Percentiles rank a stretch among this genome's conserved stretches.
Conservation (phyloP, 2,888 invertebrate genomes). For the Apocheima hispidaria region DNA sequence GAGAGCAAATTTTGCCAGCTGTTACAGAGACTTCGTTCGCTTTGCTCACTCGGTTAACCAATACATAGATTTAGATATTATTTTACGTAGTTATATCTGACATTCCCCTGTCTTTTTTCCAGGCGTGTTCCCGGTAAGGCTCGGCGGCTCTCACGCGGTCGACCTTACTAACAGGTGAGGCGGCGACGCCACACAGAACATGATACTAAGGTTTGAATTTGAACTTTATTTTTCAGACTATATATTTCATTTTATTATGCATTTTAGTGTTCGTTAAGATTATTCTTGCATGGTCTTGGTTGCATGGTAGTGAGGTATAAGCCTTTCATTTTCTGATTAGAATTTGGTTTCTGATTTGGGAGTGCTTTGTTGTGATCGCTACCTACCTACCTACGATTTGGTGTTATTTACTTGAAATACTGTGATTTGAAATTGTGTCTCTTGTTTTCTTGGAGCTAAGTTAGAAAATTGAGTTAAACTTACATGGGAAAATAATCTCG, state of each 20-base stretch:
- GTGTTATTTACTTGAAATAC: conserved; percentile 1
- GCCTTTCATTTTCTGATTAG: conserved; percentile 35
- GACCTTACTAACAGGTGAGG: conserved; percentile 85
- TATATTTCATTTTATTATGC: conserved; percentile 45
- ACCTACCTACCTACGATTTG: too few species aligned
- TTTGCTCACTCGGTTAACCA: too few species aligned
- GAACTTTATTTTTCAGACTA: conserved; percentile 62
- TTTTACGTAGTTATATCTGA: background rate
- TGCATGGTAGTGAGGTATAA: conserved; percentile 28
- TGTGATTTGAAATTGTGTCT: too few species aligned
- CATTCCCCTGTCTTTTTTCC: conserved; percentile 53
- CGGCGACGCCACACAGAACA: conserved; percentile 83
- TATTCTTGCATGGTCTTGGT: conserved; percentile 22
- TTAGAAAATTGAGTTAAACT: too few species aligned
- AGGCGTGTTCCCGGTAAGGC: conserved; percentile 78
- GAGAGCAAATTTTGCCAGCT: too few species aligned
- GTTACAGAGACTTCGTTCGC: too few species aligned
- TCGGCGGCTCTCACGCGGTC: conserved; percentile 80
- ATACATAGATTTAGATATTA: background rate
- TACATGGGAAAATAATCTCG: too few species aligned
- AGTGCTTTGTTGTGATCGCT: conserved; percentile 18
- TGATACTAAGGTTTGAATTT: conserved; percentile 85
- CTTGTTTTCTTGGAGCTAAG: too few species aligned
- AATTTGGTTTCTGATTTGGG: conserved; percentile 21
- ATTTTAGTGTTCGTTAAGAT: background rate